These are phyloP conservation scores for Vireo griseus DNA, from an alignment of 2,797 vertebrate genomes.

Conservation along the genomic window DNA sequence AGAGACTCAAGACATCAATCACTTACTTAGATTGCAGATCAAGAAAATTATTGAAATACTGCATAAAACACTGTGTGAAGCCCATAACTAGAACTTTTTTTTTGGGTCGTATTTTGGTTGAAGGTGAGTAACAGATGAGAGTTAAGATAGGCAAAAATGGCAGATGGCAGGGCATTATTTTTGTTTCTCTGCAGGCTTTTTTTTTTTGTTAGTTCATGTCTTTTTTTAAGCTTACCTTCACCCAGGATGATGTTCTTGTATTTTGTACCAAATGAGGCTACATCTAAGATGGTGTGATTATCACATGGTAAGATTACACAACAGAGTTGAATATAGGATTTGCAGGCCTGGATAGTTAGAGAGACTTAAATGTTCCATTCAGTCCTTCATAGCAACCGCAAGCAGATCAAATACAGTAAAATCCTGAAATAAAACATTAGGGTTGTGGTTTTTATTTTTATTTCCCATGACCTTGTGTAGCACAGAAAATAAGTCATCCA, in stretches of 20 bases:
- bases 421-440: conserved; percentile 3
- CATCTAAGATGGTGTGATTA: neutral
- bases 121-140: neutral
- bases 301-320: neutral
- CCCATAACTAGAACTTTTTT: fast-evolving
- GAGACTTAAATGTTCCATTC: neutral
- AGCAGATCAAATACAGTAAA: neutral
- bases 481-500: conserved; percentile 2
- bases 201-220: neutral
- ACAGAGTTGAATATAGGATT: neutral
- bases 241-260: neutral
- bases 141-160: neutral
- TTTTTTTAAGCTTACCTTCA: neutral
- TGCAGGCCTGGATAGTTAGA: neutral
- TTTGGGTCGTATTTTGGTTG: neutral
- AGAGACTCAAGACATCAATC: neutral
- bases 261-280: neutral
- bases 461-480: conserved; percentile 22
- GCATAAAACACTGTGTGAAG: fast-evolving
- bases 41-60: neutral
- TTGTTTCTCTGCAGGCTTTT: neutral
- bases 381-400: neutral
- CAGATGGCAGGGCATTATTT: fast-evolving
- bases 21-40: neutral
- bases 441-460: neutral